Evolutionary conservation across 2,797 vertebrate species (phyloP).

Genomic region (Chlorospingus semifuscus): DNA sequence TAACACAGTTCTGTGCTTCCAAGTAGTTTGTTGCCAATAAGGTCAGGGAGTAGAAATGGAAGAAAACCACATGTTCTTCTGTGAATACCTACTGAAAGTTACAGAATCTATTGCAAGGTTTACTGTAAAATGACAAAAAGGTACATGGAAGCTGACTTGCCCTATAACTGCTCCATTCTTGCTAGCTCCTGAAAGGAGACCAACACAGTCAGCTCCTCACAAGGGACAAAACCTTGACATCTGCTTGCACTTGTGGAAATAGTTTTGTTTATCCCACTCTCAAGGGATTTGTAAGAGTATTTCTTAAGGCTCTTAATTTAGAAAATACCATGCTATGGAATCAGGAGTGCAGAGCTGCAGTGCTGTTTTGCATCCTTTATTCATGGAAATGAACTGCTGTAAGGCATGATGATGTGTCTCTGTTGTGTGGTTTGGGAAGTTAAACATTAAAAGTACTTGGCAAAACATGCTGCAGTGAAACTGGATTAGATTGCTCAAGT

Average conservation of each 20-base stretch:
- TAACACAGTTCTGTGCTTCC: background rate
- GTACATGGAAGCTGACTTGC: background rate
- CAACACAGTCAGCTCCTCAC: background rate
- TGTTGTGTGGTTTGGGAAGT: conserved; percentile 19
- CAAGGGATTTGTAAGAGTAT: background rate
- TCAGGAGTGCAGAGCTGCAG: background rate
- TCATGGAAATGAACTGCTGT: conserved; percentile 34
- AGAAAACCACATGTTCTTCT: background rate
- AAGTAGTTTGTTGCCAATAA: background rate
- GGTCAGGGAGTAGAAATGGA: background rate
- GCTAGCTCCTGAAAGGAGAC: background rate
- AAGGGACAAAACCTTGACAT: background rate
- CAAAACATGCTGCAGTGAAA: background rate
- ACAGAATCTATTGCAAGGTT: background rate
- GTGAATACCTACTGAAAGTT: background rate
- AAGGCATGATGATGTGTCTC: background rate
- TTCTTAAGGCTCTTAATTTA: conserved; percentile 12
- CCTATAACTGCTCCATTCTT: background rate
- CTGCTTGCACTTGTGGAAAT: background rate
- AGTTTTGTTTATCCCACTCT: conserved; percentile 19
- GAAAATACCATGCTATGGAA: background rate
- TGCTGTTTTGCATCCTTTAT: background rate
- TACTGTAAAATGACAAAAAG: background rate
- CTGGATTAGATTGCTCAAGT: background rate
- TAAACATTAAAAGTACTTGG: conserved; percentile 8